These are phyloP conservation scores for Plectropomus leopardus DNA, from an alignment of 2,113 vertebrate species.

Conservation along the genomic window DNA sequence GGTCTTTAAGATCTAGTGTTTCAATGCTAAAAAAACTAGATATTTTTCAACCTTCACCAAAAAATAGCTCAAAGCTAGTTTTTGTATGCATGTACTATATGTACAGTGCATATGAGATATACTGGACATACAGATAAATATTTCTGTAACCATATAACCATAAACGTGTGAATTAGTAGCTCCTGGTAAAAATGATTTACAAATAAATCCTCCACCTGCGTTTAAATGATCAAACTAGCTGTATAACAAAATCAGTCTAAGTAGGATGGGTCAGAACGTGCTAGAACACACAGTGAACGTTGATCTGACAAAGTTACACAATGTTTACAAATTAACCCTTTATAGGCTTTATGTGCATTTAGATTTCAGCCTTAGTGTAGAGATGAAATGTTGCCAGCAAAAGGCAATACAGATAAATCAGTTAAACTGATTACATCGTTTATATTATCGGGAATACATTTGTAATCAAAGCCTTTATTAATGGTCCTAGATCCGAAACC, in stretches of 20 bases:
- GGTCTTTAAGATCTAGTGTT: slow-evolving; percentile 1
- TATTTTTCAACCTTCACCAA: neutral
- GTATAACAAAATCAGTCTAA: neutral
- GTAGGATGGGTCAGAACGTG: neutral
- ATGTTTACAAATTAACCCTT: slow-evolving; percentile 17
- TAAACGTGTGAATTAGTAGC: neutral
- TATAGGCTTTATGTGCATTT: neutral
- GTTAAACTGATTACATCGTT: slow-evolving; percentile 6
- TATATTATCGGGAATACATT: neutral
- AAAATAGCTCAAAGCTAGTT: neutral
- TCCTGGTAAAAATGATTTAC: neutral
- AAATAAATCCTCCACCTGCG: neutral
- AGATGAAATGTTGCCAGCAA: slow-evolving; percentile 34
- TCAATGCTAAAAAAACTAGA: neutral
- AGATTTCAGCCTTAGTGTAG: slow-evolving; percentile 10
- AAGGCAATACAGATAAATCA: slow-evolving; percentile 28
- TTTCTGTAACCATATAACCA: neutral
- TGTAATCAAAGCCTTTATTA: slow-evolving; percentile 8
- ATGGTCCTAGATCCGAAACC: slow-evolving; percentile 1
- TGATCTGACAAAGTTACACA: slow-evolving; percentile 4
- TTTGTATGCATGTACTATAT: neutral
- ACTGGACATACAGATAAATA: slow-evolving; percentile 24
- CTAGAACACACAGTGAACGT: slow-evolving; percentile 1
- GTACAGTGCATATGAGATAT: neutral
- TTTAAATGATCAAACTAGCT: slow-evolving; percentile 33